Conservation (phyloP, 2,797 vertebrate species). For the Acanthiza pusilla region DNA sequence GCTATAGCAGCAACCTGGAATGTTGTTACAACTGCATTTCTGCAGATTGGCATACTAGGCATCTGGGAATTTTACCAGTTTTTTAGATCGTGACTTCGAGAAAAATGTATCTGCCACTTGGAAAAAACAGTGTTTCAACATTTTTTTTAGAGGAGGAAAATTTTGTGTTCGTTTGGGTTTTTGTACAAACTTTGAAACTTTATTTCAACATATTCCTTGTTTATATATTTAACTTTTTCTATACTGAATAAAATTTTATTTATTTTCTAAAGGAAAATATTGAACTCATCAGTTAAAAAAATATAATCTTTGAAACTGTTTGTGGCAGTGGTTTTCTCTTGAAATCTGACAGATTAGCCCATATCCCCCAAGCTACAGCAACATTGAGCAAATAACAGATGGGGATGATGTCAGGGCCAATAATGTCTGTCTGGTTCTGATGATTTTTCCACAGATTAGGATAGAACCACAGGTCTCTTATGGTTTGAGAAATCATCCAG, state of each 20-base stretch:
- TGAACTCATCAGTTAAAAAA: background rate
- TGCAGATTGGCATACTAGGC: background rate
- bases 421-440: background rate
- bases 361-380: background rate
- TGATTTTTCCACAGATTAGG: background rate
- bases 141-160: background rate
- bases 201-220: background rate
- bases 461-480: background rate
- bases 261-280: background rate
- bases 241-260: background rate
- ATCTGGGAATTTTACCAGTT: background rate
- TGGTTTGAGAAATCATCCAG: background rate
- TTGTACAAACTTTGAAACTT: background rate
- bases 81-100: background rate
- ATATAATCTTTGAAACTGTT: background rate
- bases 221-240: background rate
- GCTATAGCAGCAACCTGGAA: background rate
- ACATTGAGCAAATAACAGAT: background rate
- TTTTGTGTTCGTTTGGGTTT: fast-evolving
- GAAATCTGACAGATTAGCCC: background rate
- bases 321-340: background rate
- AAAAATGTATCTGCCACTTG: background rate
- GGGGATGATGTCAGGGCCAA: background rate
- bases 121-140: background rate
- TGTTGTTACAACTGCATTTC: background rate